A percentile compares a stretch with the other conserved stretches of the same genome.
phyloP scores from a whole-genome alignment of 37 sponge, comb jelly and placozoan genomes.

The Agelas oroides region DNA sequence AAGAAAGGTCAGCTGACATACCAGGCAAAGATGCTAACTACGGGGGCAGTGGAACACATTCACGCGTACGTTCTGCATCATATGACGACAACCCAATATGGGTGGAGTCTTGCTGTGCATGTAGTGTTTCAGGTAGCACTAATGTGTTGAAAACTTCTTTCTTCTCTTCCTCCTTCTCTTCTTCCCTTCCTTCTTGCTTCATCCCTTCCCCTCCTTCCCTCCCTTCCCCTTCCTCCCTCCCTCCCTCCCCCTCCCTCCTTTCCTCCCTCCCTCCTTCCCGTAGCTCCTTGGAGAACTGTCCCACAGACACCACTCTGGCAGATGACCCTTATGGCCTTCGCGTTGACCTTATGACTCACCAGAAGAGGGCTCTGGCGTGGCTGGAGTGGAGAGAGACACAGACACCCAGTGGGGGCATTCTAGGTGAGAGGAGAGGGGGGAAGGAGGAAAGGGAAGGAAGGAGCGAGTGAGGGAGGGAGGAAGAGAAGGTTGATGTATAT shows the following conservation, averaged over 20 bases:
- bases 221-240: not conserved
- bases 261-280: not conserved
- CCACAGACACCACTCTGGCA: conserved; percentile 47
- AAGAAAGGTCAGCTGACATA: conserved; percentile 13
- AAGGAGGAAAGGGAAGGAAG: not conserved
- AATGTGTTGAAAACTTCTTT: too few relatives aligned
- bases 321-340: conserved; percentile 64
- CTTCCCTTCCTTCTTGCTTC: not conserved
- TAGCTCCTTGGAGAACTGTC: conserved; percentile 68
- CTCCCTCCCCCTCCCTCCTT: not conserved
- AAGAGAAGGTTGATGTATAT: not conserved
- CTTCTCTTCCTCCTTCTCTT: too few relatives aligned
- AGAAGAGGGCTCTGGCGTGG: conserved; percentile 74
- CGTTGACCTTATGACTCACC: conserved; percentile 71
- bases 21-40: conserved; percentile 49
- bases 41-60: conserved; percentile 68
- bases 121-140: not conserved
- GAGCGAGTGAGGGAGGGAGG: not conserved
- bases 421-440: conserved; percentile 29
- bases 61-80: conserved; percentile 52
- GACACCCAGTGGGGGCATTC: conserved; percentile 76
- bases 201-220: not conserved
- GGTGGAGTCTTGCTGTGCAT: too few relatives aligned
- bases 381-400: conserved; percentile 84
- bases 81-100: not conserved